Conservation (phyloP, 1,140 invertebrate genomes). For the Pseudomyrmex pallidus region DNA sequence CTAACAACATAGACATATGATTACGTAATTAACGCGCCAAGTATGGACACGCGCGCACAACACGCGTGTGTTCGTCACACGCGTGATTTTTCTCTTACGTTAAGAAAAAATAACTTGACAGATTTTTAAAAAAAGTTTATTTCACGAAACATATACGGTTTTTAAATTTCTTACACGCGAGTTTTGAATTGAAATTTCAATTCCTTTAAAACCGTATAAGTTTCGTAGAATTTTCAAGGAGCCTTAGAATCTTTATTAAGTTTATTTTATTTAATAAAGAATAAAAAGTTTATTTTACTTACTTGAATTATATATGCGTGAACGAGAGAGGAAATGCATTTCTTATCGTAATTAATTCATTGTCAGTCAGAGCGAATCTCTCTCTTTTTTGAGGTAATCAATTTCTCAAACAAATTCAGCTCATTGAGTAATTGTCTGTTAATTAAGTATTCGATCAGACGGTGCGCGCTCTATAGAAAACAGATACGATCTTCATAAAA, state of each 20-base stretch:
- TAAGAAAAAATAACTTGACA: too few species aligned
- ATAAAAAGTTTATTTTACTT: background rate
- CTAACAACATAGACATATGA: conserved; percentile 32
- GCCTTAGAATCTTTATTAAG: too few species aligned
- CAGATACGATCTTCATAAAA: too few species aligned
- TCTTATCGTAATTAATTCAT: conserved; percentile 23
- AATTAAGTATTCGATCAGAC: conserved; percentile 46
- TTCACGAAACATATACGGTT: too few species aligned
- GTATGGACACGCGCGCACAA: background rate
- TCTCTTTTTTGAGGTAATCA: conserved; percentile 22
- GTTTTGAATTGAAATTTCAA: too few species aligned
- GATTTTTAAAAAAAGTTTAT: too few species aligned
- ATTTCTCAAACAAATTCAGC: conserved; percentile 29
- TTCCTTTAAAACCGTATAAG: too few species aligned
- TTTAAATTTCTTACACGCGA: too few species aligned
- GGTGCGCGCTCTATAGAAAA: background rate
- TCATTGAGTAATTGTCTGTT: conserved; percentile 50
- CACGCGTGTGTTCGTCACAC: background rate
- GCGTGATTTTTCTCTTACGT: too few species aligned
- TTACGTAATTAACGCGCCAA: conserved; percentile 12
- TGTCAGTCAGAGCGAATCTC: conserved; percentile 3
- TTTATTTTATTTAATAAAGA: too few species aligned
- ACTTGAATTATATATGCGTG: background rate
- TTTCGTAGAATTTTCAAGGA: too few species aligned
- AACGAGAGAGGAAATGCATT: background rate